A percentile compares a stretch with the other conserved stretches of the same genome.
Evolutionary conservation across 1,140 invertebrate species (phyloP).

Genomic region (Cryptotermes secundus): DNA sequence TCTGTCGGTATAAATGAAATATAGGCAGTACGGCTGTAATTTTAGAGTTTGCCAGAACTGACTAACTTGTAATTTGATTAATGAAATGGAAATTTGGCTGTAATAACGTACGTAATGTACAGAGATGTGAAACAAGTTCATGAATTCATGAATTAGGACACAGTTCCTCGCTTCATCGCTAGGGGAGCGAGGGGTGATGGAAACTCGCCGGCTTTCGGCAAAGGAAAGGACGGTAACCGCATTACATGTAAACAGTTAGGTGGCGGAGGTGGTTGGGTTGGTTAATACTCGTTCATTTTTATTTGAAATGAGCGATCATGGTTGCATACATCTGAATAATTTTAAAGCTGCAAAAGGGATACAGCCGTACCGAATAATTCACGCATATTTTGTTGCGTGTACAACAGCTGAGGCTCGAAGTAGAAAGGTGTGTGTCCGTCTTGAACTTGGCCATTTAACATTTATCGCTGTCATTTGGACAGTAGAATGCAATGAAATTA

Average conservation of each 20-base stretch:
- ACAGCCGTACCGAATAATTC: conserved; percentile 71
- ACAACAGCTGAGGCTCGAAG: conserved; percentile 65
- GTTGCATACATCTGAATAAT: conserved; percentile 74
- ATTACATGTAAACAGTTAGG: not conserved
- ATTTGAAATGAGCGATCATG: conserved; percentile 63
- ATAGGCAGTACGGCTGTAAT: too few relatives aligned
- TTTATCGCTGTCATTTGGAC: too few relatives aligned
- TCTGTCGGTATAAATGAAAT: too few relatives aligned
- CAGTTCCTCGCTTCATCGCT: not conserved
- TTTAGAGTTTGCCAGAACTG: too few relatives aligned
- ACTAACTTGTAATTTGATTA: too few relatives aligned
- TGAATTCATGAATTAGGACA: not conserved
- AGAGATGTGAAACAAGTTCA: too few relatives aligned
- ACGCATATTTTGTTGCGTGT: conserved; percentile 73
- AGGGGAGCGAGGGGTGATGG: conserved; percentile 3
- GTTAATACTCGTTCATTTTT: not conserved
- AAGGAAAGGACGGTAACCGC: not conserved
- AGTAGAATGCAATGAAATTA: too few relatives aligned
- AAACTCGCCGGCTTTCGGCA: conserved; percentile 6
- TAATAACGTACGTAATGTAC: not conserved
- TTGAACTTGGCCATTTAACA: too few relatives aligned
- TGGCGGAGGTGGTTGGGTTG: not conserved
- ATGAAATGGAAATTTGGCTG: too few relatives aligned
- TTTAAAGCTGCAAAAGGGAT: conserved; percentile 74
- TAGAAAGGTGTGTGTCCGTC: conserved; percentile 21